phyloP scores from a whole-genome alignment of 2,113 vertebrate genomes.

The Athene noctua region DNA sequence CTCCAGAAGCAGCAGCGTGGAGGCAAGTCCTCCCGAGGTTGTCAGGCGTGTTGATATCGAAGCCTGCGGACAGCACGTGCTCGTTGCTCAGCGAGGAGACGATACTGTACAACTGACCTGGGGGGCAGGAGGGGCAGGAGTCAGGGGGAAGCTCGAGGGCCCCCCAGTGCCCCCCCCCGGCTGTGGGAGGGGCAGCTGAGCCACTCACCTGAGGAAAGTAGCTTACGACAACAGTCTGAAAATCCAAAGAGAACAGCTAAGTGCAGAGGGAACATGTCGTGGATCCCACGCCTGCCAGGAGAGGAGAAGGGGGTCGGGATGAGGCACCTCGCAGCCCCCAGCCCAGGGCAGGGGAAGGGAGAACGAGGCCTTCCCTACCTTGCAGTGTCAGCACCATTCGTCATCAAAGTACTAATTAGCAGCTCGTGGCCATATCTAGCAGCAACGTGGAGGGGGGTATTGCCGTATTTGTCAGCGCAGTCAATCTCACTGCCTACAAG shows the following conservation, averaged over 20 bases:
- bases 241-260: conserved; percentile 91
- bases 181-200: rapidly evolving
- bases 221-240: conserved; percentile 96
- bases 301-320: neutral
- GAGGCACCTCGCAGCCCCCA: rapidly evolving
- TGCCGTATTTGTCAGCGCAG: conserved; percentile 88
- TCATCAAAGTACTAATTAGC: conserved; percentile 94
- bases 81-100: conserved; percentile 90
- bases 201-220: conserved; percentile 88
- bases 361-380: conserved; percentile 68
- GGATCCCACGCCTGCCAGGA: conserved; percentile 82
- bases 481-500: conserved; percentile 89
- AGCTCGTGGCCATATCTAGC: conserved; percentile 95
- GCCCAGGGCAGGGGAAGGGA: neutral
- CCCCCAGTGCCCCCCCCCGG: neutral
- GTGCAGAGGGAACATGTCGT: conserved; percentile 95
- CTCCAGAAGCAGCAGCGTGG: conserved; percentile 94
- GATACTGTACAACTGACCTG: conserved; percentile 93
- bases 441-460: conserved; percentile 93
- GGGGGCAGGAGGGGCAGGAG: neutral
- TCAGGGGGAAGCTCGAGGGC: neutral
- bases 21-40: conserved; percentile 91
- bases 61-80: conserved; percentile 82
- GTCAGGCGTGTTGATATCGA: conserved; percentile 90
- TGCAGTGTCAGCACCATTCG: conserved; percentile 90